Evolutionary conservation across 2,888 invertebrate genomes (phyloP).

Genomic region (Metellina segmentata): DNA sequence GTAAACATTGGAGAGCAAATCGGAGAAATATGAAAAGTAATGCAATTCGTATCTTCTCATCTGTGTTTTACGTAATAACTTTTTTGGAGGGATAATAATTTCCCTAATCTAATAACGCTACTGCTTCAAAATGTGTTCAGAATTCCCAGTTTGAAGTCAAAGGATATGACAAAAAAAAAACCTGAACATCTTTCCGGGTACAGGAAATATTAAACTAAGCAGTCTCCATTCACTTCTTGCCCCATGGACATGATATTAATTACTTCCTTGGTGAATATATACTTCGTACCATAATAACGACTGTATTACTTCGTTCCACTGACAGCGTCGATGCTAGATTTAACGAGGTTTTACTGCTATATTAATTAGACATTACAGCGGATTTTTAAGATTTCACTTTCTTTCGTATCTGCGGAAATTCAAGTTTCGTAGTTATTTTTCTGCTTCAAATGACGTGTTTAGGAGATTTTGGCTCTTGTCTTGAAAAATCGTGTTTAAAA

Average conservation of each 20-base stretch:
- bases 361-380: too few relatives aligned
- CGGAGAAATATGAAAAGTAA: not conserved
- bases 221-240: not conserved
- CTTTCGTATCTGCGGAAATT: too few relatives aligned
- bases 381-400: too few relatives aligned
- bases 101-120: conserved; percentile 8
- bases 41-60: not conserved
- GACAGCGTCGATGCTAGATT: too few relatives aligned
- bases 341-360: too few relatives aligned
- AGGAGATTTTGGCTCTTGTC: too few relatives aligned
- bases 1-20: conserved; percentile 14
- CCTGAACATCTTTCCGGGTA: not conserved
- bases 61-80: not conserved
- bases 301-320: too few relatives aligned
- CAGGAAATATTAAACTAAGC: not conserved
- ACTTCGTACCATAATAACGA: too few relatives aligned
- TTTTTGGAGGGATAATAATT: not conserved
- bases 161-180: not conserved
- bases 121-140: not conserved
- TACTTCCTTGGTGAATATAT: too few relatives aligned
- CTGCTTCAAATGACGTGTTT: too few relatives aligned
- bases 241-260: not conserved
- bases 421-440: too few relatives aligned
- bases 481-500: too few relatives aligned
- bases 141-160: not conserved